Percentiles rank a stretch among this genome's conserved stretches.
phyloP scores from a whole-genome alignment of 2,888 invertebrate species.

The Augochlorella aurata region DNA sequence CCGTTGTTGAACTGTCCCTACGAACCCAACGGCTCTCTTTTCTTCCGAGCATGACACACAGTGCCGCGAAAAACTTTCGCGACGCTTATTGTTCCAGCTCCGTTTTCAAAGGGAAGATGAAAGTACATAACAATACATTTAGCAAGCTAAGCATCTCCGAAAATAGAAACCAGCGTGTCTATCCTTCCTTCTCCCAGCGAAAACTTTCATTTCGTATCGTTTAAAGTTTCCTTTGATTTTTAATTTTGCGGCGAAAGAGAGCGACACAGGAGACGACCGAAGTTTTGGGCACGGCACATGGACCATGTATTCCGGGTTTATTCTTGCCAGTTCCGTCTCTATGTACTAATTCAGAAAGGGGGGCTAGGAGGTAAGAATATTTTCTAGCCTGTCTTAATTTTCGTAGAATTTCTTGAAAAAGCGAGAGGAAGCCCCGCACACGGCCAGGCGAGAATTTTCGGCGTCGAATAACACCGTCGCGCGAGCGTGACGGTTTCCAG shows the following conservation, averaged over 20 bases:
- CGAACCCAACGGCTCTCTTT: background rate
- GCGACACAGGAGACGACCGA: background rate
- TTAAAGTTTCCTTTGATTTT: slow-evolving; percentile 10
- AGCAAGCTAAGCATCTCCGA: slow-evolving; percentile 2
- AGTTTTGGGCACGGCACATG: background rate
- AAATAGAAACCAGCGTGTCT: slow-evolving; percentile 1
- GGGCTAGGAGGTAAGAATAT: background rate
- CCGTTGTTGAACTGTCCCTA: background rate
- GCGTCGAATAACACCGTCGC: background rate
- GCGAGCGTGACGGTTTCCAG: slow-evolving; percentile 13
- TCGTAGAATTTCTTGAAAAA: background rate
- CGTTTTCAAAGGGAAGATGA: slow-evolving; percentile 3
- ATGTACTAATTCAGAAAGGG: background rate
- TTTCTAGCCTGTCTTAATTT: slow-evolving; percentile 1
- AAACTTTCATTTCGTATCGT: slow-evolving; percentile 7
- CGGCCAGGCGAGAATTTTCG: slow-evolving; percentile 9
- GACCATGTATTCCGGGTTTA: background rate
- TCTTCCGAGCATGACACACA: background rate
- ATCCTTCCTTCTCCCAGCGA: background rate
- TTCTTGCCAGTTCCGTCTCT: background rate
- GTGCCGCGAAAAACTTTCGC: background rate
- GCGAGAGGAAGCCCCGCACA: background rate
- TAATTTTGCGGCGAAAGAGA: background rate
- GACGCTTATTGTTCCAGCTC: slow-evolving; percentile 7
- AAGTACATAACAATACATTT: slow-evolving; percentile 2